phyloP scores from a whole-genome alignment of 1,140 invertebrate species.

The Spodoptera frugiperda region DNA sequence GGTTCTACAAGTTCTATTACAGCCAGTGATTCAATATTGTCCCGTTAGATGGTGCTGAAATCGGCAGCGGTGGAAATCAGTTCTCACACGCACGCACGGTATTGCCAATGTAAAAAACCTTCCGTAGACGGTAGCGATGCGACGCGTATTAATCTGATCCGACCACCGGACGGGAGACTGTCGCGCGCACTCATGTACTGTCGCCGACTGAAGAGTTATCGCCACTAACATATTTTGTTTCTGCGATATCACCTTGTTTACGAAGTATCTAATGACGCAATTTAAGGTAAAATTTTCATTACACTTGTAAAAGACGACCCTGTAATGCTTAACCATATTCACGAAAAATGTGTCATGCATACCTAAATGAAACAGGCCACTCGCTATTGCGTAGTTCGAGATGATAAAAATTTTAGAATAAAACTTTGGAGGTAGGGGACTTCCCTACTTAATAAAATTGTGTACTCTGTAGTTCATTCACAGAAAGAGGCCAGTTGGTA shows the following conservation, averaged over 20 bases:
- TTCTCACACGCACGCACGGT: constrained; percentile 77
- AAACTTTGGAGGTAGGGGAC: too few relatives aligned
- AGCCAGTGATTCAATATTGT: background rate
- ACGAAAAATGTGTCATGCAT: too few relatives aligned
- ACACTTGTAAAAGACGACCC: too few relatives aligned
- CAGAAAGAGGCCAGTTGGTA: too few relatives aligned
- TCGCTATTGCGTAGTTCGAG: too few relatives aligned
- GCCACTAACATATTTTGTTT: background rate
- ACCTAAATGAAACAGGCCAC: too few relatives aligned
- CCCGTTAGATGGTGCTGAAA: constrained; percentile 44
- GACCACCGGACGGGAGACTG: constrained; percentile 47
- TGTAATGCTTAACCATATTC: too few relatives aligned
- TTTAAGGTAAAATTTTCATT: background rate
- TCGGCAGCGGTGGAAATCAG: constrained; percentile 55
- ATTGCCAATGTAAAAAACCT: constrained; percentile 63
- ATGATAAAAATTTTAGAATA: too few relatives aligned
- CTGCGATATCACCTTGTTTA: too few relatives aligned
- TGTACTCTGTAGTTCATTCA: too few relatives aligned
- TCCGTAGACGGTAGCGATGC: constrained; percentile 62
- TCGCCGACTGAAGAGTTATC: constrained; percentile 31
- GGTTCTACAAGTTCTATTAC: constrained; percentile 34
- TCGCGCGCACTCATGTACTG: constrained; percentile 53
- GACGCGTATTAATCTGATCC: constrained; percentile 72
- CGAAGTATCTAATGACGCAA: background rate
- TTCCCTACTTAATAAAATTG: too few relatives aligned